Evolutionary conservation across 1,140 invertebrate genomes (phyloP), one percentile per base, ranked within the genome.

Genomic region (Drosophila seguyi): DNA sequence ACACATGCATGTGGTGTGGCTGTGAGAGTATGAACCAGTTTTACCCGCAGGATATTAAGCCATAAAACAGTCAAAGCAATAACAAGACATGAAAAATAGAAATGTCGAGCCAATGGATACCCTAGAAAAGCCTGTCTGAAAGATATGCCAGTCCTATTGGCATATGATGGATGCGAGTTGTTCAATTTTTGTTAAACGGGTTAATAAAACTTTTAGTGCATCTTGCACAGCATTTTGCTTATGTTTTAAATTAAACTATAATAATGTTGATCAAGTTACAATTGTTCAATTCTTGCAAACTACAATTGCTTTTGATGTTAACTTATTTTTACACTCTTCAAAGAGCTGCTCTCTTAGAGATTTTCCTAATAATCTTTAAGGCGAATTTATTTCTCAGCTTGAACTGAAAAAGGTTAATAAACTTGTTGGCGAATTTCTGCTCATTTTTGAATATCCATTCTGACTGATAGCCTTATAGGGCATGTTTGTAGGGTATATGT

Each of bases 41-140:
- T 85, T 82, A 38, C 45, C 83, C 66, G 74, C 83, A 86, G 82
- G 82, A 86, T 86, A 86, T 86, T 86, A 79, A 86, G 79, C 83
- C 65, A 86, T 86, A 82, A 86, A 82, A 68, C 66, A 68, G 53
- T 79, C 78, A 68, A 58, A 61, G 59, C 76, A 56, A 62, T 48
- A 58, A 56, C 78, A 55, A 75, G 41, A 6, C 63, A 47, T 57
- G 50, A 57, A 34, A 69, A 71, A 48, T 71, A 75, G 53, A 56
- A 52, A 45, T 56, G 42, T 25, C 31, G 57, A 42, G 41, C 20
- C 25, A 13, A 39, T 39, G 25, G 58, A 53, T 65, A 39, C 68
- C 39, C 68, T 71, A 48, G 18, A 20, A 66, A 48, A 39, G 34
- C 5, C 27, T 16, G 20, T 27, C 14, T 4, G 2, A 25, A 4